These are phyloP conservation scores for Rostratula benghalensis DNA, from an alignment of 2,113 vertebrate genomes.

Conservation along the genomic window DNA sequence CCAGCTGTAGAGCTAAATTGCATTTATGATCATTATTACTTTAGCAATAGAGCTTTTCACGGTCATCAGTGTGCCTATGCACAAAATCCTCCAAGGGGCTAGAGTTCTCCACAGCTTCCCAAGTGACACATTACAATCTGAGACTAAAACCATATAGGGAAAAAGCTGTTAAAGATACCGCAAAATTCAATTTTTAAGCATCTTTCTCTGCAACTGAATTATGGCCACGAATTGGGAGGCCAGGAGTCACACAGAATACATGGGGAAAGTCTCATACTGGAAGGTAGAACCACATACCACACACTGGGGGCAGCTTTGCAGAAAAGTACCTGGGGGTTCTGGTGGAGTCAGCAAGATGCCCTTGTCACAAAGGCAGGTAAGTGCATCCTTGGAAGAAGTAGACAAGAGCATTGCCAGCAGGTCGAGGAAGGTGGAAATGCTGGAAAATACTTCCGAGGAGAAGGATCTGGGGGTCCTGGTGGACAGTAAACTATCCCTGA, in stretches of 20 bases:
- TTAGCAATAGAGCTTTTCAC: neutral
- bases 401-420: neutral
- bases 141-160: neutral
- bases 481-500: too few species aligned
- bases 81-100: neutral
- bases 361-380: neutral
- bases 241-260: neutral
- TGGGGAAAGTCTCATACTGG: neutral
- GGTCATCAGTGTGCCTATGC: neutral
- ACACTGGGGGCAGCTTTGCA: neutral
- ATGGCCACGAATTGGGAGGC: neutral
- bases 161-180: neutral
- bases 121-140: neutral
- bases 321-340: neutral
- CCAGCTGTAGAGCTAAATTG: neutral
- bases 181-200: neutral
- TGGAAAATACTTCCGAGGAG: too few species aligned
- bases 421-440: neutral
- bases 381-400: neutral
- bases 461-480: too few species aligned
- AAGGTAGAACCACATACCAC: neutral
- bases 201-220: neutral
- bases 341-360: neutral
- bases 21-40: neutral
- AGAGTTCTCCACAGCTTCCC: neutral